Percentiles rank a stretch among this genome's conserved stretches.
Evolutionary conservation across 2,797 vertebrate species (phyloP).

Genomic region (Crocidura indochinensis): DNA sequence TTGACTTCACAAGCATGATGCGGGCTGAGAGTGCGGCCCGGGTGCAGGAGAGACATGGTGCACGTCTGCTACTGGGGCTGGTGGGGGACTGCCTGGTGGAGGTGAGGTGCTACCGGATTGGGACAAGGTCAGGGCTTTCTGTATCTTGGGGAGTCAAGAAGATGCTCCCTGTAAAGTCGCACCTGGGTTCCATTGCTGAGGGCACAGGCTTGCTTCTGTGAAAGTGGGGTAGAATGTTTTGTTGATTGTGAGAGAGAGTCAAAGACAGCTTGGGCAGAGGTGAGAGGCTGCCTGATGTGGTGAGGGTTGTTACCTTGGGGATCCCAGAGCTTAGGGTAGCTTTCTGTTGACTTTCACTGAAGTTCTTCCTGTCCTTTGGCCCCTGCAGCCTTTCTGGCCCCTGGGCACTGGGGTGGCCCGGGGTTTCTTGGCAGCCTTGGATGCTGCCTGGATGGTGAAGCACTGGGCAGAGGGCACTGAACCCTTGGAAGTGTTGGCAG

Average conservation of each 20-base stretch:
- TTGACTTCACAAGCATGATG: constrained; percentile 98
- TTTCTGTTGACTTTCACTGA: not conserved
- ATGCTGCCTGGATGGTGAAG: constrained; percentile 96
- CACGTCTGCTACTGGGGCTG: constrained; percentile 93
- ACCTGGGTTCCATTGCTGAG: not conserved
- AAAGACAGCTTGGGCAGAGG: not conserved
- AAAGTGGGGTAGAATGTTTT: not conserved
- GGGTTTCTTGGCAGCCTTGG: constrained; percentile 96
- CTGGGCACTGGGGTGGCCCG: constrained; percentile 96
- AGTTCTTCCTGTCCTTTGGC: constrained; percentile 62
- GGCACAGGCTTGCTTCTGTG: not conserved
- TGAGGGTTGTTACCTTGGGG: not conserved
- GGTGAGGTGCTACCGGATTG: constrained; percentile 88
- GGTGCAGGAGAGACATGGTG: constrained; percentile 93
- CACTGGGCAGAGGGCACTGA: constrained; percentile 92
- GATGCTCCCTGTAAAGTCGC: not conserved
- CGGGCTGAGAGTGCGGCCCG: constrained; percentile 95
- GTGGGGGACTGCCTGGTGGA: constrained; percentile 98
- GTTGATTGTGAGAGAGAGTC: not conserved
- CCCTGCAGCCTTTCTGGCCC: constrained; percentile 96
- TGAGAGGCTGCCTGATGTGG: not conserved
- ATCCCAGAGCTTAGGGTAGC: not conserved
- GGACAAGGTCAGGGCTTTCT: not conserved
- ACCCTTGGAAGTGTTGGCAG: constrained; percentile 93
- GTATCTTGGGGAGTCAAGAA: not conserved